Conservation (phyloP, 2,888 invertebrate species). For the Morinoia aosen region DNA sequence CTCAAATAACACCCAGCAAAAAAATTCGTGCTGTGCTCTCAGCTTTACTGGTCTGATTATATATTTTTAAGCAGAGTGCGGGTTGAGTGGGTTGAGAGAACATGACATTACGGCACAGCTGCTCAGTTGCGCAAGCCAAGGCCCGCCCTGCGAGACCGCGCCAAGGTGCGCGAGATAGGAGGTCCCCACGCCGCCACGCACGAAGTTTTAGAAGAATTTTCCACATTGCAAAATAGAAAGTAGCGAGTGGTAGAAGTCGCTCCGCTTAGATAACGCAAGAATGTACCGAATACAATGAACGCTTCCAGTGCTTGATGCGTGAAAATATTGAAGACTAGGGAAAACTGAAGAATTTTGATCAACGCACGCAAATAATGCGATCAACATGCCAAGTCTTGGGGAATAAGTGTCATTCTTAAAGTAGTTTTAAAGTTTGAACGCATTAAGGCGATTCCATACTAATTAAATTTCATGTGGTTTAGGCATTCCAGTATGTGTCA, state of each 20-base stretch:
- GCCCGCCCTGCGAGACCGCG: not conserved
- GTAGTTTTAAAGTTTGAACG: not conserved
- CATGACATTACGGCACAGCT: not conserved
- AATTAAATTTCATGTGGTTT: not conserved
- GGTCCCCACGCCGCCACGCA: not conserved
- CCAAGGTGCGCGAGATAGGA: not conserved
- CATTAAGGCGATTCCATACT: not conserved
- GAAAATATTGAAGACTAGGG: not conserved
- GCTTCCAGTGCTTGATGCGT: not conserved
- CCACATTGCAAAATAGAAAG: not conserved
- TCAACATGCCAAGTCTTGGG: not conserved
- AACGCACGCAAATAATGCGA: not conserved
- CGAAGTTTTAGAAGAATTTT: constrained; percentile 3
- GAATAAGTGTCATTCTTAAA: not conserved
- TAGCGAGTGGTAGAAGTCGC: not conserved
- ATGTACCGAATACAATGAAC: not conserved
- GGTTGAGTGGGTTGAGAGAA: not conserved
- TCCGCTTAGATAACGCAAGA: not conserved
- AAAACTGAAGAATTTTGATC: not conserved
- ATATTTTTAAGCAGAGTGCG: not conserved
- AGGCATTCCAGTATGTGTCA: not conserved
- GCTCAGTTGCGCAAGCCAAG: not conserved
- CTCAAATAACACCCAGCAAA: not conserved
- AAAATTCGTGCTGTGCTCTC: not conserved
- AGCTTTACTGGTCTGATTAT: not conserved